These are phyloP conservation scores for Rhodophaea formosa DNA, from an alignment of 2,888 invertebrate species.

Conservation along the genomic window DNA sequence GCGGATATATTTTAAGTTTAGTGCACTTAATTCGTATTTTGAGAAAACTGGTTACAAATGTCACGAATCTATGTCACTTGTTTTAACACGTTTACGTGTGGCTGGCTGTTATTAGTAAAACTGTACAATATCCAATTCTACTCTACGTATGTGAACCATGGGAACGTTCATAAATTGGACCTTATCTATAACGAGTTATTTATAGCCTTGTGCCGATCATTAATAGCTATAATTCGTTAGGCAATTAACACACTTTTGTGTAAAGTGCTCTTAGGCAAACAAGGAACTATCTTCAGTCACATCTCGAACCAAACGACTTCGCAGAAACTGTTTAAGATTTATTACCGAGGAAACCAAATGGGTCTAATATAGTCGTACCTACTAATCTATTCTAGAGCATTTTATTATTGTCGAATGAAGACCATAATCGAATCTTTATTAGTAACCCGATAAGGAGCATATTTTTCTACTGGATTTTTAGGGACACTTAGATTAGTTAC, in stretches of 20 bases:
- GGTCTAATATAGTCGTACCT: too few relatives aligned
- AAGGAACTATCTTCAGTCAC: too few relatives aligned
- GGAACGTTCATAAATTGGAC: background rate
- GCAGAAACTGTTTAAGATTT: too few relatives aligned
- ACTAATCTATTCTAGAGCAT: background rate
- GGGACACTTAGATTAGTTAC: too few relatives aligned
- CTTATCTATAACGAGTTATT: background rate
- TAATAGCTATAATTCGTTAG: background rate
- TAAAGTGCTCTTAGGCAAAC: too few relatives aligned
- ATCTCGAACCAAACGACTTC: too few relatives aligned
- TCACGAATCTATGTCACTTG: background rate
- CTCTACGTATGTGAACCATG: background rate
- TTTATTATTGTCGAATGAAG: too few relatives aligned
- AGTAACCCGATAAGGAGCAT: too few relatives aligned
- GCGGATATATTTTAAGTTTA: too few relatives aligned
- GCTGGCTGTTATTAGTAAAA: background rate
- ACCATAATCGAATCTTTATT: too few relatives aligned
- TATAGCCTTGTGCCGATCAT: background rate
- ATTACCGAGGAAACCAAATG: too few relatives aligned
- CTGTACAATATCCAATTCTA: conserved; percentile 1
- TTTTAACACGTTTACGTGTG: background rate
- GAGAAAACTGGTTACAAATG: background rate
- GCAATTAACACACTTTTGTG: background rate
- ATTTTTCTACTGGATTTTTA: too few relatives aligned
- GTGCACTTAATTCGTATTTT: background rate